Evolutionary conservation across 2,888 invertebrate species (phyloP).

Genomic region (Stenodema calcarata): DNA sequence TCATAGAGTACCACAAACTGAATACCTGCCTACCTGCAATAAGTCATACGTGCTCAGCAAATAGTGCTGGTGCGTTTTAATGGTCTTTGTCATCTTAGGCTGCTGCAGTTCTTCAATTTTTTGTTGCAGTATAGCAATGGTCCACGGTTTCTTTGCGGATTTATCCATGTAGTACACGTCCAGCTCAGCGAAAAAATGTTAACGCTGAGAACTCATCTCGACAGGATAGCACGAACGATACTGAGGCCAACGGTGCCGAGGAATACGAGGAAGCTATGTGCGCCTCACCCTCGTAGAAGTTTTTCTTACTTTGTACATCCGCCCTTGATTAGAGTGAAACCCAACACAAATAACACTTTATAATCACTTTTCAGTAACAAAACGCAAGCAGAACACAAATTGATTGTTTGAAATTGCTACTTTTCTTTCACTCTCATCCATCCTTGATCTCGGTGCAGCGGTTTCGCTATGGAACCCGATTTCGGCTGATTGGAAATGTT

Average conservation of each 20-base stretch:
- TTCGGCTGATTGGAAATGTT: too few relatives aligned
- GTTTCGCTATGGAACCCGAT: too few relatives aligned
- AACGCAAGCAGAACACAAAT: too few relatives aligned
- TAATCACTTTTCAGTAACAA: too few relatives aligned
- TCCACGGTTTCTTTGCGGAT: conserved; percentile 5
- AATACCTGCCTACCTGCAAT: neutral
- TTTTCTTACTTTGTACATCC: too few relatives aligned
- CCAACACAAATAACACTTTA: too few relatives aligned
- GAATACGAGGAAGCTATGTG: too few relatives aligned
- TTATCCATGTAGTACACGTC: conserved; percentile 8
- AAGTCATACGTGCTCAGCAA: conserved; percentile 13
- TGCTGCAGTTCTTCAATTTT: conserved; percentile 18
- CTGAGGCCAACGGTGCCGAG: conserved; percentile 3
- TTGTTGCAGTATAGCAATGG: neutral
- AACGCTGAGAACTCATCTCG: conserved; percentile 4
- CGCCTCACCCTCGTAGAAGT: too few relatives aligned
- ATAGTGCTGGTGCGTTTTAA: neutral
- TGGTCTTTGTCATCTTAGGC: neutral
- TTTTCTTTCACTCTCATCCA: too few relatives aligned
- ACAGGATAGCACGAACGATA: conserved; percentile 4
- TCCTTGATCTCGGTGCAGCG: too few relatives aligned
- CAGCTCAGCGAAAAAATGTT: neutral
- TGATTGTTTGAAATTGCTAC: too few relatives aligned
- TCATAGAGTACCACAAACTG: conserved; percentile 14
- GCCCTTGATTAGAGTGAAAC: too few relatives aligned